These are phyloP conservation scores for Belgica antarctica DNA, from an alignment of 2,888 invertebrate species.

Conservation along the genomic window DNA sequence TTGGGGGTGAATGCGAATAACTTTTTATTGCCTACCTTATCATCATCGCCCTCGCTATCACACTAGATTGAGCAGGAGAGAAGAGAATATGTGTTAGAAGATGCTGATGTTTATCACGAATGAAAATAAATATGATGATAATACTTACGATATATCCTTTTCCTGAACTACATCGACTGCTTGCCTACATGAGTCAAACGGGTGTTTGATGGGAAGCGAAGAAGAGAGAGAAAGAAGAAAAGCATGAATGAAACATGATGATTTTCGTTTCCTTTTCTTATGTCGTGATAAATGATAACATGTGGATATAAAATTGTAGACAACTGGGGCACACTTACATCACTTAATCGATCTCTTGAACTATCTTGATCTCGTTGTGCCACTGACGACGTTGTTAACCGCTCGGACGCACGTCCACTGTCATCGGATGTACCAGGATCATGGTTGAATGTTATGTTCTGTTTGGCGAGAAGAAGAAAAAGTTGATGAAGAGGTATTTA, in stretches of 20 bases:
- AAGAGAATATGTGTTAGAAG: constrained; percentile 46
- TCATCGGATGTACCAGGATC: constrained; percentile 83
- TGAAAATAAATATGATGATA: constrained; percentile 45
- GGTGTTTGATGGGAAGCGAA: background rate
- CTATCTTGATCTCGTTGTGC: constrained; percentile 76
- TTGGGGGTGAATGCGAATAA: too few relatives aligned
- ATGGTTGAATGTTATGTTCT: constrained; percentile 71
- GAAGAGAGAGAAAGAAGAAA: background rate
- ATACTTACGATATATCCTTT: constrained; percentile 93
- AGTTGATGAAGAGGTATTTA: background rate
- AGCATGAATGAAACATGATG: background rate
- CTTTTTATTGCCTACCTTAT: constrained; percentile 69
- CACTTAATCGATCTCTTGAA: constrained; percentile 79
- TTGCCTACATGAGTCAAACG: too few relatives aligned
- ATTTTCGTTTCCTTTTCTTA: background rate
- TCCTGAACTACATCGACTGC: constrained; percentile 89
- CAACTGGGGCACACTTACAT: constrained; percentile 66
- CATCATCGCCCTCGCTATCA: constrained; percentile 91
- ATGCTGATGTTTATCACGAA: constrained; percentile 32
- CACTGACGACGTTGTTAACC: constrained; percentile 73
- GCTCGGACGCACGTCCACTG: constrained; percentile 78
- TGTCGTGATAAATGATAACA: background rate
- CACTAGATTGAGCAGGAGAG: constrained; percentile 60
- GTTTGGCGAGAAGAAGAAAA: constrained; percentile 45
- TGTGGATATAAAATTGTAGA: constrained; percentile 3